These are phyloP conservation scores for Heterotilapia buettikoferi DNA, from an alignment of 2,113 vertebrate genomes.

Conservation along the genomic window DNA sequence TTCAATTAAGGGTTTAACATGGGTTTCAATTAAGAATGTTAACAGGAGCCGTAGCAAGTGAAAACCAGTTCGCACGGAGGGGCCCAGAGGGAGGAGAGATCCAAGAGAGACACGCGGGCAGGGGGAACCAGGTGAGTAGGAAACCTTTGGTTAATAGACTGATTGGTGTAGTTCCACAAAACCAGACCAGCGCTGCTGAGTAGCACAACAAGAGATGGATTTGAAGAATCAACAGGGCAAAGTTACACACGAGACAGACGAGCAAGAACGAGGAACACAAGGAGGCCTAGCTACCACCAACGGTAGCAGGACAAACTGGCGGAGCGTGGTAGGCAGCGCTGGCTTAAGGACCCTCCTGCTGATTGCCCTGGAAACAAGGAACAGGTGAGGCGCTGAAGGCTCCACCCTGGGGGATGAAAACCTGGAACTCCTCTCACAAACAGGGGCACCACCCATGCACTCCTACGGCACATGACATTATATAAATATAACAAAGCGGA, in stretches of 20 bases:
- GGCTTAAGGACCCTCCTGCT: not conserved
- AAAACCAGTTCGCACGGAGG: not conserved
- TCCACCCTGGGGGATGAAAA: not conserved
- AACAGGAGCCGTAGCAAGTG: not conserved
- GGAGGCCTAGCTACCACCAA: not conserved
- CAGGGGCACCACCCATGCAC: not conserved
- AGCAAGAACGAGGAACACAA: not conserved
- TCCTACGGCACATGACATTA: not conserved
- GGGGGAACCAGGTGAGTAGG: not conserved
- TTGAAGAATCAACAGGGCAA: not conserved
- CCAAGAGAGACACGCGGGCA: not conserved
- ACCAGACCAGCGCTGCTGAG: not conserved
- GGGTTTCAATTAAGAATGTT: not conserved
- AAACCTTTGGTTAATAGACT: not conserved
- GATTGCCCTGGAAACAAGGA: not conserved
- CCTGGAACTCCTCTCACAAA: not conserved
- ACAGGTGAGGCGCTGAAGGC: not conserved
- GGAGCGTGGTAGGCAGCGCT: rapidly evolving
- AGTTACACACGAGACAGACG: rapidly evolving
- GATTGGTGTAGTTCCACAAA: not conserved
- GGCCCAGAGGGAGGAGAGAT: not conserved
- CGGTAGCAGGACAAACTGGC: not conserved
- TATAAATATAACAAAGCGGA: not conserved
- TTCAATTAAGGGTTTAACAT: no score
- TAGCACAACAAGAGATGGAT: not conserved